Evolutionary conservation across 2,888 invertebrate genomes (phyloP), one percentile per base, ranked within the genome.

Genomic region (Leucoma salicis): DNA sequence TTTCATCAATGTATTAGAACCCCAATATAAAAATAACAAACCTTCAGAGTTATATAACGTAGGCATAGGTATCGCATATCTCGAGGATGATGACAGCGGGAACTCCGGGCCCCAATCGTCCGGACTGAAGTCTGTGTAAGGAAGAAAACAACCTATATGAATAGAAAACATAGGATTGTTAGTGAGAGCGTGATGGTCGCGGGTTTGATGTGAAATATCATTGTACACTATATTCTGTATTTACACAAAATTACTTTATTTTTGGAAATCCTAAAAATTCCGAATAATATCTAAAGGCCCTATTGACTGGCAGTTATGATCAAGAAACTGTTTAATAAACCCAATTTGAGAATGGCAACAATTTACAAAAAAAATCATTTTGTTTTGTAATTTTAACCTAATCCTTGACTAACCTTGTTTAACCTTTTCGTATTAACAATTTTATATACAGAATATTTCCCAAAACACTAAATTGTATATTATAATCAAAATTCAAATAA

Each of bases 41-140:
- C 92, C 90, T 89, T 95, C 95, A 33, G 94, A 94, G 56, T 93
- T 95, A 76, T 95, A 95, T 18, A 96, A 88, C 0, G 95, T 95
- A 1, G 96, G 95, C 92, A 96, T 94, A 3, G 95, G 96, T 60
- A 95, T 91, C 46, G 92, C 91, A 77, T 91, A 91, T 56, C 91
- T 75, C 6, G 83, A 78, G 0, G 81, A 82, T 34, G 72, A 75
- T 64, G 77, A 90, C 48, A 92, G 80, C 24, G 92, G 92, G 71
- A 88, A 92, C 74, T 93, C 92, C 0, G 92, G 91, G 10, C 92
- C 92, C 92, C 92, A 92, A 65, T 92, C 92, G 75, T 92, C 92
- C 8, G 91, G 87, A 64, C 89, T 87, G 85, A 85, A 88, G 89
- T 90, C 90, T 90, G 87, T 84, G 77, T 87, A 88, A 83, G 88